Percentiles rank a stretch among this genome's conserved stretches.
Conservation (phyloP, 2,797 vertebrate genomes). For the Cossypha heuglini region DNA sequence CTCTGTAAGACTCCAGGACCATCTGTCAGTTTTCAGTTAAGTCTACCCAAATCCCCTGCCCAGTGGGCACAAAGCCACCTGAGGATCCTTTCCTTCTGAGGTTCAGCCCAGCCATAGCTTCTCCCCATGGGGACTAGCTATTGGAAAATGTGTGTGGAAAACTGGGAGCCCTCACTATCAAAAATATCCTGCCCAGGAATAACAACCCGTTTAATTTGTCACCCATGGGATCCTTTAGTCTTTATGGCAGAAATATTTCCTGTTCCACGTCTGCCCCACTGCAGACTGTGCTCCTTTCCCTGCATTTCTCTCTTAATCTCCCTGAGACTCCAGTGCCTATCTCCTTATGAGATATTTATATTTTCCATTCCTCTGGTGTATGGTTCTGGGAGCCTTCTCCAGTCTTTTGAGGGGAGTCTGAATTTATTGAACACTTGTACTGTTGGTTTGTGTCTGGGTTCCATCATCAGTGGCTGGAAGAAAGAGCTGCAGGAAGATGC, state of each 20-base stretch:
- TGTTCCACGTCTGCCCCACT: background rate
- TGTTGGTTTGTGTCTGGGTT: background rate
- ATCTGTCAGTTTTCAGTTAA: slow-evolving; percentile 16
- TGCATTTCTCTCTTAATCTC: slow-evolving; percentile 20
- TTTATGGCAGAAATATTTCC: background rate
- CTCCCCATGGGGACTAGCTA: background rate
- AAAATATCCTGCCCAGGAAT: background rate
- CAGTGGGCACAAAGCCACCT: background rate
- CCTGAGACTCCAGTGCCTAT: background rate
- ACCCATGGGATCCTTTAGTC: background rate
- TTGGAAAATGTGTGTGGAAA: background rate
- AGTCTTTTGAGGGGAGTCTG: background rate
- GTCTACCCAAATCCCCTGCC: background rate
- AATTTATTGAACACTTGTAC: background rate
- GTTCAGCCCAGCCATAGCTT: background rate
- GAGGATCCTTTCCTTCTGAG: background rate
- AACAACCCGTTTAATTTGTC: background rate
- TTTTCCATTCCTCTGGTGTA: background rate
- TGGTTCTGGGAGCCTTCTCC: slow-evolving; percentile 19
- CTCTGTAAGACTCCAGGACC: background rate
- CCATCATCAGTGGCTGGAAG: background rate
- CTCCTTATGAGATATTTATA: slow-evolving; percentile 31
- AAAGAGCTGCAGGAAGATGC: background rate
- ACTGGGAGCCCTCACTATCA: background rate
- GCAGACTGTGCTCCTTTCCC: background rate